Conservation (phyloP, 2,113 vertebrate species). For the Myanophis thanlyinensis region DNA sequence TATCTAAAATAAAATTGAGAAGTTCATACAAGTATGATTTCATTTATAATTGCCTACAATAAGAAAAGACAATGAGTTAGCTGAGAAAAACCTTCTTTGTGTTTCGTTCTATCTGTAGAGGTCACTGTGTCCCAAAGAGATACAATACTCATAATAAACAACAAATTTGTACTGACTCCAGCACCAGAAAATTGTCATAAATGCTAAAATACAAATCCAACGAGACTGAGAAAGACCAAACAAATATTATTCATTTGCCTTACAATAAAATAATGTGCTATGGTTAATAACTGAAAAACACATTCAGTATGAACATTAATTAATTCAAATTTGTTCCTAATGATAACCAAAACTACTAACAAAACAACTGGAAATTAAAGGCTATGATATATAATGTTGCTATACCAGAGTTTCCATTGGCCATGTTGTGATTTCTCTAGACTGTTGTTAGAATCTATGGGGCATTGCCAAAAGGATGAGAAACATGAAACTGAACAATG, state of each 20-base stretch:
- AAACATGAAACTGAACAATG: too few relatives aligned
- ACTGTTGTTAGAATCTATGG: background rate
- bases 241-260: background rate
- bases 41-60: background rate
- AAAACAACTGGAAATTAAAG: background rate
- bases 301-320: background rate
- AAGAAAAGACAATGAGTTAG: background rate
- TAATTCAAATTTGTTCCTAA: background rate
- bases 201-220: background rate
- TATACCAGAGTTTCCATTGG: background rate
- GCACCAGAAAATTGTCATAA: background rate
- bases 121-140: slow-evolving; percentile 53
- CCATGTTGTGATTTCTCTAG: background rate
- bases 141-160: background rate
- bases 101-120: slow-evolving; percentile 49
- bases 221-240: background rate
- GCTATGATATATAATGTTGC: background rate
- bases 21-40: background rate
- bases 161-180: background rate
- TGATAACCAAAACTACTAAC: background rate
- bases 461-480: too few relatives aligned
- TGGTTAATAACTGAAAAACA: background rate
- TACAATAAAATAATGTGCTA: background rate
- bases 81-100: background rate
- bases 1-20: background rate